These are phyloP conservation scores for Polydrusus cervinus DNA, from an alignment of 2,888 invertebrate genomes.

Conservation along the genomic window DNA sequence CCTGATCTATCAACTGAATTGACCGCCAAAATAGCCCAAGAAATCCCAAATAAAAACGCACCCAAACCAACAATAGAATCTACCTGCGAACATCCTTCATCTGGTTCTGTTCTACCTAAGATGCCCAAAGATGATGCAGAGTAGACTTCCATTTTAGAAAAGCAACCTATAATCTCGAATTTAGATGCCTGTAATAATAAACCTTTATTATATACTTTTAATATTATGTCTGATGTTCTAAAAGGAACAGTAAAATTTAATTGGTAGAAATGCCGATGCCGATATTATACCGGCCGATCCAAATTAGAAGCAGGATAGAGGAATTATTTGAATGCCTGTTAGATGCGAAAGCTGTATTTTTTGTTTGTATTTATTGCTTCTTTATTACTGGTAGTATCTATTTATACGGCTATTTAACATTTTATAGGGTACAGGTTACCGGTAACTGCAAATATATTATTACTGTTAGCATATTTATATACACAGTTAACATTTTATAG, in stretches of 20 bases:
- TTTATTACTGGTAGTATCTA: not conserved
- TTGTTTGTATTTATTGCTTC: not conserved
- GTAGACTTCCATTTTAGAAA: slow-evolving; percentile 50
- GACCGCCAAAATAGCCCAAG: slow-evolving; percentile 32
- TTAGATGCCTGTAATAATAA: slow-evolving; percentile 54
- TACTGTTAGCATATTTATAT: too few species aligned
- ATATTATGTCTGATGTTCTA: slow-evolving; percentile 42
- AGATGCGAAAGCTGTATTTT: not conserved
- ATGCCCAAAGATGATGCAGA: slow-evolving; percentile 28
- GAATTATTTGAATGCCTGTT: slow-evolving; percentile 6
- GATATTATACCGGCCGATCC: slow-evolving; percentile 6
- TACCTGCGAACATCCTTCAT: slow-evolving; percentile 37
- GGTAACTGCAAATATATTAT: too few species aligned
- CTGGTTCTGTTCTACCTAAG: slow-evolving; percentile 39
- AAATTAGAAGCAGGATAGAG: slow-evolving; percentile 23
- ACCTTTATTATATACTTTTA: slow-evolving; percentile 50
- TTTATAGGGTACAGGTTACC: not conserved
- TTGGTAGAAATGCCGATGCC: slow-evolving; percentile 42
- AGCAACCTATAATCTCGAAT: slow-evolving; percentile 49
- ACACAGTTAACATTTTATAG: too few species aligned
- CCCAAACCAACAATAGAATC: slow-evolving; percentile 34
- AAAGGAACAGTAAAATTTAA: slow-evolving; percentile 50
- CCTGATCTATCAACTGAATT: not conserved
- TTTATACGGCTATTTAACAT: not conserved
- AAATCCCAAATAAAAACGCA: slow-evolving; percentile 36